These are phyloP conservation scores for Oxycera nigricornis DNA, from an alignment of 2,888 invertebrate genomes.

Conservation along the genomic window DNA sequence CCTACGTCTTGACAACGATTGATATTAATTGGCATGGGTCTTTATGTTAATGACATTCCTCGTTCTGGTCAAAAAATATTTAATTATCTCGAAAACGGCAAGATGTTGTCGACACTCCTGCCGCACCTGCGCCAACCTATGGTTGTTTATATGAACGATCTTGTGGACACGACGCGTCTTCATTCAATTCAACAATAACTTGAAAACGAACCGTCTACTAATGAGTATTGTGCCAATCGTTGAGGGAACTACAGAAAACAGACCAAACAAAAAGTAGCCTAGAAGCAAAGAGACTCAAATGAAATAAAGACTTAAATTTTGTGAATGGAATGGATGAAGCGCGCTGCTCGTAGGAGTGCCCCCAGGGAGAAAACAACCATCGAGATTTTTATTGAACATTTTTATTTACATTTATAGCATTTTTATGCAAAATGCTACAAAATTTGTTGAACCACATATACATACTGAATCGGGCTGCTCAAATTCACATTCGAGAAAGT, in stretches of 20 bases:
- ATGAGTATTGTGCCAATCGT: constrained; percentile 33
- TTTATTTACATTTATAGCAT: constrained; percentile 38
- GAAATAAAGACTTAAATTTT: constrained; percentile 33
- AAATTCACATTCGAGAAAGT: background rate
- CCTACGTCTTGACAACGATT: constrained; percentile 29
- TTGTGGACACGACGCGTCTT: background rate
- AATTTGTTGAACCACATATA: constrained; percentile 28
- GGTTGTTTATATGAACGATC: background rate
- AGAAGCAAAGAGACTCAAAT: background rate
- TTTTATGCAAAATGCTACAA: constrained; percentile 31
- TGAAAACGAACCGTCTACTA: constrained; percentile 36
- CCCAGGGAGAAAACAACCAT: constrained; percentile 21
- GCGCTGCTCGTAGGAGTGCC: background rate
- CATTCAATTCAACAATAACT: constrained; percentile 4
- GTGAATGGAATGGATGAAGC: constrained; percentile 31
- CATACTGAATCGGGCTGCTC: background rate
- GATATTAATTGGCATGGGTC: constrained; percentile 46
- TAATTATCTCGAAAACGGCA: constrained; percentile 16
- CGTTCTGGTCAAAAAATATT: constrained; percentile 41
- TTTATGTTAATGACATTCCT: constrained; percentile 45
- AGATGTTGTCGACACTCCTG: constrained; percentile 3
- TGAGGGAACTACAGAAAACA: background rate
- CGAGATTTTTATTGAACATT: constrained; percentile 30
- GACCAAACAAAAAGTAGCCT: background rate
- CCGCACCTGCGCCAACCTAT: constrained; percentile 1